Evolutionary conservation across 1,140 invertebrate genomes (phyloP), one percentile per base, ranked within the genome.

Genomic region (Drosophila sturtevanti): DNA sequence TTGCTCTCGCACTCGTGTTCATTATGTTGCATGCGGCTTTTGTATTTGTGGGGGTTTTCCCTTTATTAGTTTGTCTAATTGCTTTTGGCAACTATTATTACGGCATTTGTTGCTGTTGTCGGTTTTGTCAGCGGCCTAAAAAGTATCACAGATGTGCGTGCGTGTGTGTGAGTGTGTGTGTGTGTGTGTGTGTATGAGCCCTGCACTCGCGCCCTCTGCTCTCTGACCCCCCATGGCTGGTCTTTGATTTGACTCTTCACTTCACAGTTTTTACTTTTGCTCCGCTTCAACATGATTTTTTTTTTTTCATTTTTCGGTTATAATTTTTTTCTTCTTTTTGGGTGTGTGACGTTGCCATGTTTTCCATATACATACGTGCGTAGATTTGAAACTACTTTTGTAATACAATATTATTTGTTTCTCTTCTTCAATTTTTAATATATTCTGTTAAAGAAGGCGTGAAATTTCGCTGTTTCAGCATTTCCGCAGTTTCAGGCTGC

Each of bases 21-120:
- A 22, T 22, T 24, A 14, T 37, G 60, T 48, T 51, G 68, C 65
- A 60, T 68, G 59, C 51, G 70, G 65, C 79, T 78, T 79, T 76
- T 81, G 67, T 79, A 64, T 79, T 66, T 44, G 69, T 63, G 72
- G 64, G 64, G 38, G 37, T 66, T 89, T 82, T 77, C 79, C 79
- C 81, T 86, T 87, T 87, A 87, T 89, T 87, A 87, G 84, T 87
- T 87, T 87, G 84, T 87, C 76, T 87, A 87, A 87, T 87, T 87
- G 84, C 82, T 87, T 87, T 86, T 79, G 77, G 82, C 79, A 87
- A 87, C 82, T 89, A 89, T 87, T 87, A 89, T 87, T 87, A 79
- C 55, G 72, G 74, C 67, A 72, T 78, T 77, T 78, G 35, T 34
- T 24, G 66, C 38, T 69, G 60, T 52, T 54, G 66, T 68, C 44